A percentile compares a stretch with the other conserved stretches of the same genome.
Conservation (phyloP, 1,140 invertebrate species). For the Drosophila orena region DNA sequence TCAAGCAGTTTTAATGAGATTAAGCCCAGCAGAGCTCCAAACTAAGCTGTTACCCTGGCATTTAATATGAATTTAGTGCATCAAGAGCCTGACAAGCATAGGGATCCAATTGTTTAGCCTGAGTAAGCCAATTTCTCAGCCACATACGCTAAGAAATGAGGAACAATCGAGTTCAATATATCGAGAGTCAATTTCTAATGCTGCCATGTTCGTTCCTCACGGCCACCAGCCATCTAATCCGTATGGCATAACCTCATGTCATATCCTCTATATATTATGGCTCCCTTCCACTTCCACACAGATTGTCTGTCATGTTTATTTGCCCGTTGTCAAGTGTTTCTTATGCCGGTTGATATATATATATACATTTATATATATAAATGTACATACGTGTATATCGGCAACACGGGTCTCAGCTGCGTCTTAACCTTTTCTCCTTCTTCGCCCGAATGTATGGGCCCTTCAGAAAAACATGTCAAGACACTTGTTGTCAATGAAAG, state of each 20-base stretch:
- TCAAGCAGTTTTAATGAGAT: neutral
- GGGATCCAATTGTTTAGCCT: slow-evolving; percentile 33
- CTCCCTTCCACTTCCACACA: slow-evolving; percentile 4
- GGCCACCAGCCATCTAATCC: slow-evolving; percentile 21
- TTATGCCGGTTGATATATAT: slow-evolving; percentile 46
- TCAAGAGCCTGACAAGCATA: neutral
- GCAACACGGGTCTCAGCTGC: slow-evolving; percentile 56
- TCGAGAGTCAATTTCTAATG: slow-evolving; percentile 53
- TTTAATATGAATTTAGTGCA: neutral
- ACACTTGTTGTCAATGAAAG: slow-evolving; percentile 45
- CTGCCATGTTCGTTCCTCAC: slow-evolving; percentile 1
- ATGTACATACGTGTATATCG: slow-evolving; percentile 42
- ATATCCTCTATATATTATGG: neutral
- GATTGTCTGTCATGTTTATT: slow-evolving; percentile 72
- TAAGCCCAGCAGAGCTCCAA: neutral
- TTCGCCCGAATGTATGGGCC: neutral
- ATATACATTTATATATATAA: slow-evolving; percentile 11
- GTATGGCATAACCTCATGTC: neutral
- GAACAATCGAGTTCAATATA: slow-evolving; percentile 42
- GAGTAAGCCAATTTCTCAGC: slow-evolving; percentile 11
- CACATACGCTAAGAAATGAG: slow-evolving; percentile 27
- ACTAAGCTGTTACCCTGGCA: neutral
- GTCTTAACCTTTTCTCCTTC: neutral
- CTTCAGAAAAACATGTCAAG: slow-evolving; percentile 22
- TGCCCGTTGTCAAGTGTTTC: slow-evolving; percentile 67